Conservation (phyloP, 2,888 invertebrate species). For the Rotaria magnacalcarata region DNA sequence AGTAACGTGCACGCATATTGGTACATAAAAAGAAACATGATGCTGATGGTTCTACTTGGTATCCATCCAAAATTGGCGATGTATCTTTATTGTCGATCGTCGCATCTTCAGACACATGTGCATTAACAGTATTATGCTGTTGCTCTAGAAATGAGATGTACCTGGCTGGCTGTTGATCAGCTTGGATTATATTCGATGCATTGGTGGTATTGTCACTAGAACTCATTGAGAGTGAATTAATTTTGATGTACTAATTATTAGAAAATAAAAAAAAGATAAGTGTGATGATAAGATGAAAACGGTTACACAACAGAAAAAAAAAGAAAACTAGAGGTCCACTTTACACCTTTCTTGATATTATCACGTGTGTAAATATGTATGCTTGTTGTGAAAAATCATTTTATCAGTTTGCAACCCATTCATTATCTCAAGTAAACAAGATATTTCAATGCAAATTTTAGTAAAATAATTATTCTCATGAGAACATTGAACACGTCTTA, state of each 20-base stretch:
- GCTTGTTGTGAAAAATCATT: background rate
- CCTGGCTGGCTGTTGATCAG: background rate
- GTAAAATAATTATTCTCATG: too few species aligned
- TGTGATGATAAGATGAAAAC: background rate
- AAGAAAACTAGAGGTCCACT: background rate
- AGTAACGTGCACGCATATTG: background rate
- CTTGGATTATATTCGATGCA: background rate
- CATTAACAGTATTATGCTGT: background rate
- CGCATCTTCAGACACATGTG: background rate
- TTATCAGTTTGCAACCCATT: background rate
- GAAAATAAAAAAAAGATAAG: background rate
- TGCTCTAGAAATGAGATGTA: background rate
- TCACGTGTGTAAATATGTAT: background rate
- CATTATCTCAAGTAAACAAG: background rate
- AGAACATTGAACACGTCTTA: too few species aligned
- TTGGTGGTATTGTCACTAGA: background rate
- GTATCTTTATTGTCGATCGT: background rate
- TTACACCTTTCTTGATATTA: background rate
- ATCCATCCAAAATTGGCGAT: background rate
- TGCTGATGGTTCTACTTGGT: background rate
- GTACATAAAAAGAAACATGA: background rate
- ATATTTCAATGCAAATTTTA: background rate
- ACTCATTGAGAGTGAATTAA: background rate
- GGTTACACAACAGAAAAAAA: background rate
- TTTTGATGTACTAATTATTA: background rate